phyloP scores from a whole-genome alignment of 2,797 vertebrate genomes.

The Coregonus suidteri region DNA sequence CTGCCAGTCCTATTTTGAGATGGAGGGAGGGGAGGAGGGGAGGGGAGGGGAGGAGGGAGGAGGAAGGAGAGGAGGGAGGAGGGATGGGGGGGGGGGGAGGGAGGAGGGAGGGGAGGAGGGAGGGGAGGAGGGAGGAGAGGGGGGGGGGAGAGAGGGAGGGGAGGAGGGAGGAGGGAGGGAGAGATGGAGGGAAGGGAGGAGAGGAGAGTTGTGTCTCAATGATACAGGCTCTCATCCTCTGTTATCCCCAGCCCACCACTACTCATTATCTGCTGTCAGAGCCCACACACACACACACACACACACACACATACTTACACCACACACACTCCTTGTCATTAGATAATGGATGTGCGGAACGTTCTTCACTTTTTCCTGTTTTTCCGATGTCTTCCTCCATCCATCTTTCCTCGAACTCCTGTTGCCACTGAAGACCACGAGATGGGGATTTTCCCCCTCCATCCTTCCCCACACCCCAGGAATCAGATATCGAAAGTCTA shows the following conservation, averaged over 20 bases:
- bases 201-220: not conserved
- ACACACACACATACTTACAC: not conserved
- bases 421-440: constrained; percentile 1
- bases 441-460: not conserved
- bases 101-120: not conserved
- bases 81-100: not conserved
- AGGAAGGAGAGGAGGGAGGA: not conserved
- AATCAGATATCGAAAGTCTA: constrained; percentile 15
- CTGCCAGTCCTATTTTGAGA: constrained; percentile 16
- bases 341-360: constrained; percentile 9
- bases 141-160: not conserved
- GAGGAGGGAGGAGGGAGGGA: not conserved
- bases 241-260: constrained; percentile 26
- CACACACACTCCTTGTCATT: constrained; percentile 6
- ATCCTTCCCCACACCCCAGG: not conserved
- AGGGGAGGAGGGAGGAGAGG: too few species aligned
- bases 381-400: not conserved
- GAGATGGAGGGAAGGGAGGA: not conserved
- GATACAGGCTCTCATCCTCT: constrained; percentile 10
- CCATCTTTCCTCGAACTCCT: constrained; percentile 7
- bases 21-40: not conserved
- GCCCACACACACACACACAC: not conserved
- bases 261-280: constrained; percentile 22
- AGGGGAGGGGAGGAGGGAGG: not conserved
- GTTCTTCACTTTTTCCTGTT: constrained; percentile 11